Evolutionary conservation across 2,888 invertebrate species (phyloP), one percentile per base, ranked within the genome.

Genomic region (Tenthredo mesomela): DNA sequence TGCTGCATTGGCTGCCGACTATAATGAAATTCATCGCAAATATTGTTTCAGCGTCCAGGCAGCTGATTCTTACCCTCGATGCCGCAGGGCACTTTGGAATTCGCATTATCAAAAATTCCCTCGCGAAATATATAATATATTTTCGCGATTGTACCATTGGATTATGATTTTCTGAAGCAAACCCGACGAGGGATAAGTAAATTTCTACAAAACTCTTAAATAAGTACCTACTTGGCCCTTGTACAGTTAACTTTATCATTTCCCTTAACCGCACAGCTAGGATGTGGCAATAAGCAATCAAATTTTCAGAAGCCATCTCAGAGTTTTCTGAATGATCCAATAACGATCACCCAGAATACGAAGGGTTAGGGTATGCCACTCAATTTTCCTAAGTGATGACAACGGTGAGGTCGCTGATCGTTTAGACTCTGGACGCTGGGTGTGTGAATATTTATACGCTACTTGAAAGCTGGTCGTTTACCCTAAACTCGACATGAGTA

Each of bases 21-120:
- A 84, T 77, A 75, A 84, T 84, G 84, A 77, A 84, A 84, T 84
- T 84, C 84, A 84, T 84, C 84, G 77, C 84, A 84, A 84, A 84
- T 84, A 84, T 84, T 84, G 77, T 84, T 84, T 84, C 84, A 84
- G 65, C 84, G 84, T 75, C 65, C 84, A 61, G 77, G 75, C 84
- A 84, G 77, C 67, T 65, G 77, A 84, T 84, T 77, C 77, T 84
- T 84, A 84, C 75, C 75, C 77, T 84, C 73, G 61, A 61, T 65
- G 84, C 84, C 84, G 58, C 80, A 37, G 80, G 80, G 80, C 80
- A 80, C 80, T 80, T 80, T 80, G 80, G 61, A 80, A 80, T 80
- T 80, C 80, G 61, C 80, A 80, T 80, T 80, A 80, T 80, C 80
- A 61, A 80, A 80, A 80, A 80, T 80, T 80, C 80, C 80, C 80